Base-by-base conservation (phyloP, 2,888 invertebrate genomes). In the Orthosia cruda region DNA sequence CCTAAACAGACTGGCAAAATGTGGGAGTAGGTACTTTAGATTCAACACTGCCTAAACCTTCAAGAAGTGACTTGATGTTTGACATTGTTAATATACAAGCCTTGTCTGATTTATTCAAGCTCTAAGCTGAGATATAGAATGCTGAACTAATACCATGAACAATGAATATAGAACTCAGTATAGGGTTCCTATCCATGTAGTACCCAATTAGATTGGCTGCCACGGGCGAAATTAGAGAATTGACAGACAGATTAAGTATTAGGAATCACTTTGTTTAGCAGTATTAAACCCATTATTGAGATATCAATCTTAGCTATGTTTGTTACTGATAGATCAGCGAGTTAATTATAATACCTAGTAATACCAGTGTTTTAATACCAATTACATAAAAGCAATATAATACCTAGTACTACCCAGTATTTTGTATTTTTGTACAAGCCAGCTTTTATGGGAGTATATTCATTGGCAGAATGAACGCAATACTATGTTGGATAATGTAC, bases 301-400 rank as follows among this genome's bases (percentile, higher is more conserved):
- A 45, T 50, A 74, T 72, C n/a, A 45, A 72, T 11, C 15, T 52
- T 45, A 47, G 20, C 2, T 9, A n/a, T 12, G 47, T 40, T 67
- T 74, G 45, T 13, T 3, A 12, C 20, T n/a, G 18, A 40, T 13
- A 52, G 40, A 40, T 61, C 16, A 20, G 15, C 3, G 15, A 16
- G 62, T 23, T 62, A 23, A 23, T 47, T 62, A 47, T 40, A 40
- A 40, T 40, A 40, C 40, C 32, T 32, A 40, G 9, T 40, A 40
- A 40, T 9, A 40, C 1, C 9, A 32, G 5, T 32, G 32, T 32
- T 32, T 2, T 7, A 32, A 32, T 32, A 32, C 32, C 32, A 7
- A 32, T 7, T 32, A 32, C 32, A 32, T 32, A 32, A 32, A 7
- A 32, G 5, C 32, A 32, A 32, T 32, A 40, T 40, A 40, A 40